Base-by-base conservation (phyloP, 2,888 invertebrate genomes). In the Clusia tigrina region DNA sequence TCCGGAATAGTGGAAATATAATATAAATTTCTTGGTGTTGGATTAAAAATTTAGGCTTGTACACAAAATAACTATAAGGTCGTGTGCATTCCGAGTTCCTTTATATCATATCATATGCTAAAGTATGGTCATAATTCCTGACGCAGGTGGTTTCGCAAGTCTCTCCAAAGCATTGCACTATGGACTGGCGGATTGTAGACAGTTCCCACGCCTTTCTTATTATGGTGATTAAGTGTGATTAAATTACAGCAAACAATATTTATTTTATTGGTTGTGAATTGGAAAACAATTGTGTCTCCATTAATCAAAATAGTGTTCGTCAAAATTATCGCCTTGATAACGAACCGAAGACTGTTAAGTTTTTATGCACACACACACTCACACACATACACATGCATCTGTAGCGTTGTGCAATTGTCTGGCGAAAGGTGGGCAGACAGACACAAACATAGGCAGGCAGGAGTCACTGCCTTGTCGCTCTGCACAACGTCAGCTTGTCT, bases 221-320 rank as follows among this genome's bases (percentile, higher is more conserved):
- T 42, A 42, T 42, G n/a, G n/a, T 17, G n/a, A 42, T 42, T 42
- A n/a, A 42, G n/a, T 42, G n/a, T 17, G 42, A 42, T 42, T 17
- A 42, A 10, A 42, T n/a, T 42, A 17, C n/a, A 3, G n/a, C n/a
- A 42, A 42, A 15, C 42, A n/a, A 42, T 42, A n/a, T 54, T 2
- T 23, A 25, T 54, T 12, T 54, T 10, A 26, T 51, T 3, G 6
- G 26, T 26, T n/a, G 32, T 32, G 18, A 54, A 54, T 54, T 54
- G 9, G n/a, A 37, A 54, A 32, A 32, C 32, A 54, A 26, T 32
- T 54, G 25, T 18, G 54, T 54, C 54, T 54, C 32, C 54, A 54
- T 54, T 32, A 54, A 54, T 54, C 54, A 54, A 26, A 24, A 23
- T 5, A 25, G n/a, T 15, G 22, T 20, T 23, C 3, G 24, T 22